A percentile compares a stretch with the other conserved stretches of the same genome.
These are phyloP conservation scores for Electrona antarctica DNA, from an alignment of 2,113 vertebrate species.

Conservation along the genomic window DNA sequence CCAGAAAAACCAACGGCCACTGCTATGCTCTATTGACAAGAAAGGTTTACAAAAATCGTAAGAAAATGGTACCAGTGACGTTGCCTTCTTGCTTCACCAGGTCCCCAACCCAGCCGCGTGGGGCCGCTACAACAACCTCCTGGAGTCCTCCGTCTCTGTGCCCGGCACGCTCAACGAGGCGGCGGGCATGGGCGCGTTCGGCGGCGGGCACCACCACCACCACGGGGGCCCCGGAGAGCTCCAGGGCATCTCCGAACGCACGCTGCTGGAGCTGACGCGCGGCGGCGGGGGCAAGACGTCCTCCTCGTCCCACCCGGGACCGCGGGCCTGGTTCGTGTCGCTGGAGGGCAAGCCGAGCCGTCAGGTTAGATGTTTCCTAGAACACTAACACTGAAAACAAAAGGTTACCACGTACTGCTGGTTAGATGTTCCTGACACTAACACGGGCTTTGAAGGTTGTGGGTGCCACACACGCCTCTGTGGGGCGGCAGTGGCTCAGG, in stretches of 20 bases:
- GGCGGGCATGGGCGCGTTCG: conserved; percentile 86
- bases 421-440: no score
- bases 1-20: no score
- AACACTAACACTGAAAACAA: no score
- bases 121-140: conserved; percentile 87
- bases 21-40: no score
- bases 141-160: conserved; percentile 94
- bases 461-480: no score
- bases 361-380: no score
- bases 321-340: conserved; percentile 92
- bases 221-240: conserved; percentile 76
- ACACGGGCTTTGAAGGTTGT: no score
- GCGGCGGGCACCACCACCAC: conserved; percentile 50
- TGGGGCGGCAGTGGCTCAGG: no score
- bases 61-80: conserved; percentile 50
- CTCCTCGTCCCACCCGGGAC: conserved; percentile 82
- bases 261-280: conserved; percentile 87
- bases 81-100: conserved; percentile 79
- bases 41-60: no score
- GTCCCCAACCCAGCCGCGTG: conserved; percentile 79
- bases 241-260: conserved; percentile 94
- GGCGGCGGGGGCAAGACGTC: conserved; percentile 76
- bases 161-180: conserved; percentile 94
- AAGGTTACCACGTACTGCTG: no score
- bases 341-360: conserved; percentile 87